Base-by-base conservation (phyloP, 2,113 vertebrate genomes). In the Callorhinus ursinus region DNA sequence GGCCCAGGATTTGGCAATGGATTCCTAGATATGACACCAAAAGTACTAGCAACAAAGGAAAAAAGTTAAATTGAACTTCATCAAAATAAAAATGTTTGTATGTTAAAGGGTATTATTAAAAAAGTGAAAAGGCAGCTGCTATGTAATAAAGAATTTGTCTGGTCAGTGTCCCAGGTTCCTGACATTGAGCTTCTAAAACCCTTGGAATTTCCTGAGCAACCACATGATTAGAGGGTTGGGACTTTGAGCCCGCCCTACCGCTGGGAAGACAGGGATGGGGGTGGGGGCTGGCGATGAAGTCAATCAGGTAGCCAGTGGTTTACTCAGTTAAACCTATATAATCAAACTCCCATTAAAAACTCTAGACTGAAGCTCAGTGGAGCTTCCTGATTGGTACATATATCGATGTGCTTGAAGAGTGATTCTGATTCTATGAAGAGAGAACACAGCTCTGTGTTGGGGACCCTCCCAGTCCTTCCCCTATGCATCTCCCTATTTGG, bases 181-280 rank as follows among this genome's bases (percentile, higher is more conserved):
- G 61, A 63, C 49, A 81, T 42, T 69, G 49, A 82, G 49, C n/a
- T 69, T 82, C 61, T 69, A 69, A 91, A 91, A 69, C n/a, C 89
- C 63, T 91, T 69, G 89, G 61, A 91, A 82, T 91, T 91, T 91
- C 89, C 89, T 33, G 49, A 91, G 76, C 49, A 91, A 67, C 24
- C 59, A 67, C 46, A 31, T 61, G 90, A 83, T 92, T 59, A 72
- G 28, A 28, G 18, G 33, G 11, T 67, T 81, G 49, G 53, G 15
- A 72, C 55, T 51, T 51, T 51, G 55, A 74, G 55, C 82, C 71
- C 53, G 24, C 13, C 49, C 57, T 51, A 22, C 11, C 1, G 28
- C 81, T 63, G 42, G 71, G 46, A 15, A 76, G 71, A 53, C n/a
- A 19, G 10, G 5, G 0, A 13, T 74, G 72, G 22, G 72, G 39